Conservation (phyloP, 1,140 invertebrate species). For the Diprion similis region DNA sequence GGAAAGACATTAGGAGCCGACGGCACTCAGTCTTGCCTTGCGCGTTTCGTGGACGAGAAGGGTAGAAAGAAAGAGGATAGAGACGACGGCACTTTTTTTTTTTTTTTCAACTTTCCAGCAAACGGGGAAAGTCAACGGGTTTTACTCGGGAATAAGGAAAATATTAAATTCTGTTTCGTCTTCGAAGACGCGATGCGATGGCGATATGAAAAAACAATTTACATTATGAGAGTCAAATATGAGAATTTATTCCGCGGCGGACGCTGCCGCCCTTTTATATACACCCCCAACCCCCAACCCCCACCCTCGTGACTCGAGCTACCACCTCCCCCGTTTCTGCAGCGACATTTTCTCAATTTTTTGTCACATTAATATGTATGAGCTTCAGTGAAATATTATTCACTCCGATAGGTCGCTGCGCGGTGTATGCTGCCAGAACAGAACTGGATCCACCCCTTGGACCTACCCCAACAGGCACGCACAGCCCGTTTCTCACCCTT, state of each 20-base stretch:
- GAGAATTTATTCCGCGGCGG: background rate
- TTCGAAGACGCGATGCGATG: background rate
- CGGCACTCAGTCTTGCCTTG: background rate
- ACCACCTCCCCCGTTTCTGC: background rate
- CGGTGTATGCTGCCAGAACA: too few species aligned
- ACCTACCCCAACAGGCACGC: too few species aligned
- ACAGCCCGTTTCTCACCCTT: too few species aligned
- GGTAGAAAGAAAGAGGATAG: too few species aligned
- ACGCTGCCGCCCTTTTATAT: too few species aligned
- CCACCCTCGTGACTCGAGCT: background rate
- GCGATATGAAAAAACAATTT: constrained; percentile 5
- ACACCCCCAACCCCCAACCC: too few species aligned
- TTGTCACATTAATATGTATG: background rate
- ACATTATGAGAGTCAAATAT: constrained; percentile 3
- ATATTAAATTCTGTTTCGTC: constrained; percentile 8
- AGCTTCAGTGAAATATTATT: constrained; percentile 1
- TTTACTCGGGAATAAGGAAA: background rate
- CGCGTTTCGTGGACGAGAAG: too few species aligned
- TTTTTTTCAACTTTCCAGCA: too few species aligned
- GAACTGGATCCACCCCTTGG: too few species aligned
- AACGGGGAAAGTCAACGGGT: background rate
- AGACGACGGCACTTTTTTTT: too few species aligned
- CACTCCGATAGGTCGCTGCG: background rate
- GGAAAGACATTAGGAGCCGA: background rate
- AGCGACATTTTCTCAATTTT: background rate